Evolutionary conservation across 2,797 vertebrate species (phyloP).

Genomic region (Steatocranus sp.): DNA sequence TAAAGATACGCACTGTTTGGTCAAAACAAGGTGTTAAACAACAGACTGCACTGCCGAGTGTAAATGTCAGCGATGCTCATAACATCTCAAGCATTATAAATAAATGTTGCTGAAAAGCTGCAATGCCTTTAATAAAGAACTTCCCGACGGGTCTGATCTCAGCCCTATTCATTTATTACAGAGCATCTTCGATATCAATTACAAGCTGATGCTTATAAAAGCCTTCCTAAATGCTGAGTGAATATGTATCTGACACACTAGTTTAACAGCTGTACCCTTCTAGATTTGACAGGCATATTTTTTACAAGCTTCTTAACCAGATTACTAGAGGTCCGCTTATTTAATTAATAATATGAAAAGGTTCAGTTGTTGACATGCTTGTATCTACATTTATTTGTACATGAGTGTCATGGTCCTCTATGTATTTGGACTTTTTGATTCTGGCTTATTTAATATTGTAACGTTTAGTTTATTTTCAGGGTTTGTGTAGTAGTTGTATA

Average conservation of each 20-base stretch:
- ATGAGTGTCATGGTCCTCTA: background rate
- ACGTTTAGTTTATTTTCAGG: background rate
- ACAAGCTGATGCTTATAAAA: background rate
- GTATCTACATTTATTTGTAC: background rate
- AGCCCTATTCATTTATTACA: background rate
- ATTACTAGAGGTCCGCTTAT: background rate
- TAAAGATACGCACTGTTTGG: background rate
- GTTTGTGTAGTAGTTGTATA: background rate
- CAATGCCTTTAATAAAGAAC: background rate
- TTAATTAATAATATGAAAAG: background rate
- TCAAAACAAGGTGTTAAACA: background rate
- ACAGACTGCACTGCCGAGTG: background rate
- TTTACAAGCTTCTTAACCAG: background rate
- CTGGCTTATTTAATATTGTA: background rate
- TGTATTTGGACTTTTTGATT: background rate
- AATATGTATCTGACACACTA: background rate
- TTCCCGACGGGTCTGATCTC: background rate
- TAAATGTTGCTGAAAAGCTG: background rate
- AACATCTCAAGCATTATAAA: background rate
- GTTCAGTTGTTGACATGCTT: background rate
- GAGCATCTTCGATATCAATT: background rate
- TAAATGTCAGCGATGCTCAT: background rate
- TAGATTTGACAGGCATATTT: background rate
- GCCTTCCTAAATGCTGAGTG: background rate
- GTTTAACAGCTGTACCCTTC: background rate